Conservation (phyloP, 2,797 vertebrate species). For the Lagorchestes hirsutus region DNA sequence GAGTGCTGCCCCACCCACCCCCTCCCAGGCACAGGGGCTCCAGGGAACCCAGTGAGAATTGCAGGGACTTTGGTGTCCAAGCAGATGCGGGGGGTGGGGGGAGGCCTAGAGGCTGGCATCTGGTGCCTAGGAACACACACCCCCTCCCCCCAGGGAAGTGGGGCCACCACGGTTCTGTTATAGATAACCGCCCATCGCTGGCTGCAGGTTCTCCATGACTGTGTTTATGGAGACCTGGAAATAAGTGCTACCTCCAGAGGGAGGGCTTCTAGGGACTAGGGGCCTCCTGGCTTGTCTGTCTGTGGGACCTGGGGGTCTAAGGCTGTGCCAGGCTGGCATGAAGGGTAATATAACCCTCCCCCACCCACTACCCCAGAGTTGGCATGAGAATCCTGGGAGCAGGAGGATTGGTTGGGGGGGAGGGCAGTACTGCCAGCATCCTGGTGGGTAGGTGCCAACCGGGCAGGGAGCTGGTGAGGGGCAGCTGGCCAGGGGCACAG, state of each 20-base stretch:
- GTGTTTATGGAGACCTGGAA: background rate
- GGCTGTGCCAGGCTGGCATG: slow-evolving; percentile 52
- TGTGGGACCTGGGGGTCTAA: slow-evolving; percentile 55
- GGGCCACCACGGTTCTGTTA: slow-evolving; percentile 33
- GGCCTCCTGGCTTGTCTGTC: slow-evolving; percentile 63
- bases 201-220: background rate
- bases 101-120: slow-evolving; percentile 51
- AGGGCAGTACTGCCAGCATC: slow-evolving; percentile 81
- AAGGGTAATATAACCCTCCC: slow-evolving; percentile 74
- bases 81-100: slow-evolving; percentile 52
- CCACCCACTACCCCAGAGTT: slow-evolving; percentile 73
- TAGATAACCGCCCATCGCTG: slow-evolving; percentile 37
- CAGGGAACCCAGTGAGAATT: slow-evolving; percentile 39
- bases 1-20: slow-evolving; percentile 70
- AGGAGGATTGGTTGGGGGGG: slow-evolving; percentile 78
- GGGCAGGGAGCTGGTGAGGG: slow-evolving; percentile 80
- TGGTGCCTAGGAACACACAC: slow-evolving; percentile 53
- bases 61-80: slow-evolving; percentile 75
- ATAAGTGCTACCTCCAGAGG: background rate
- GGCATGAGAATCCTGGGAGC: slow-evolving; percentile 73
- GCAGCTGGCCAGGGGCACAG: slow-evolving; percentile 74
- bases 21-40: slow-evolving; percentile 57
- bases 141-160: slow-evolving; percentile 56
- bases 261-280: slow-evolving; percentile 42
- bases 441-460: slow-evolving; percentile 81